Base-by-base conservation (phyloP, 2,888 invertebrate species). In the Argyra leucocephala region DNA sequence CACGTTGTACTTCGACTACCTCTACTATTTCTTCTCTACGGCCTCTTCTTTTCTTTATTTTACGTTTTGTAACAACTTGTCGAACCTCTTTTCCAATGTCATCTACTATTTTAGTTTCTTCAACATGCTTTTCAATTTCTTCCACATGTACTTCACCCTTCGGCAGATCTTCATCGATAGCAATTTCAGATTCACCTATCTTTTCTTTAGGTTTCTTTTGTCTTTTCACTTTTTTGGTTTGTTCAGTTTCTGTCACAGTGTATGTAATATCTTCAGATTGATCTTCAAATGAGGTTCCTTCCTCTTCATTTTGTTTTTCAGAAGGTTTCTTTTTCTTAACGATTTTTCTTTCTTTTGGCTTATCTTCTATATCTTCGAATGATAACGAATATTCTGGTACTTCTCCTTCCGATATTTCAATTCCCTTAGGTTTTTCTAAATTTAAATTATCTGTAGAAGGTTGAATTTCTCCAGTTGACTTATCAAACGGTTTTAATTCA, bases 21-120 rank as follows among this genome's bases (percentile, higher is more conserved):
- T 79, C 76, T 15, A 78, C 76, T 0, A 77, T 66, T 69, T 80
- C 80, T 71, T 81, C 78, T 67, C 81, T 80, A 68, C 74, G 74
- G 7, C 79, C 77, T 67, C 76, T 74, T 58, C 75, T 76, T 69
- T 80, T 81, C 66, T 79, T 81, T 22, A 81, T 73, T 68, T 75
- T 74, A 62, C 78, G 73, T 67, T 75, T 78, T 5, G 73, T 74
- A 31, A 69, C 77, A 70, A 70, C 79, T 73, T 70, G 74, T 74
- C 68, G 74, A 69, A 73, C 76, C 70, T 68, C 71, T 59, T 72
- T 69, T 1, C 77, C 78, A 22, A 69, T 60, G 67, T 78, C 73
- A 67, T 77, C 77, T 0, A 76, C 74, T n/a, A 80, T 75, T 69
- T 80, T 74, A 58, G 74, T 79, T 1, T 73, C 76, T 67, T 74